phyloP scores from a whole-genome alignment of 2,797 vertebrate species.

The Florisuga fusca region DNA sequence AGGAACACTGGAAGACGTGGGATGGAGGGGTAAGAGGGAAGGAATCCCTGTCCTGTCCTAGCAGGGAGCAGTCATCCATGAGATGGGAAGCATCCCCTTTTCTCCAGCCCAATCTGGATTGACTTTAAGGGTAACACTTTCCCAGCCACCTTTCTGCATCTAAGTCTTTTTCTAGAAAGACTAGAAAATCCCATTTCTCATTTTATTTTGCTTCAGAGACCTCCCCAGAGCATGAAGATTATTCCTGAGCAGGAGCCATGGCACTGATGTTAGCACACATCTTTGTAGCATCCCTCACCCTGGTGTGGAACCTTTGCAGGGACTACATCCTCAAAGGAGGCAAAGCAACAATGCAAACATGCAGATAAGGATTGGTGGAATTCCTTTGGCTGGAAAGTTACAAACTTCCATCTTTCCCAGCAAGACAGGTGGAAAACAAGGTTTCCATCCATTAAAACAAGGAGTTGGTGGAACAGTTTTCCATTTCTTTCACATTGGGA shows the following conservation, averaged over 20 bases:
- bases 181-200: not conserved
- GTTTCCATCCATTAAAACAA: not conserved
- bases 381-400: not conserved
- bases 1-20: not conserved
- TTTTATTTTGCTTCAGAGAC: not conserved
- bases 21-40: not conserved
- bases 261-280: not conserved
- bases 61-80: not conserved
- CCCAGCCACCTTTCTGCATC: not conserved
- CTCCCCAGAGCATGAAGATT: not conserved
- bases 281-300: not conserved
- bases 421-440: not conserved
- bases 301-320: fast-evolving
- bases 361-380: not conserved
- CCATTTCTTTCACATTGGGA: not conserved
- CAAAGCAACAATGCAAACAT: fast-evolving
- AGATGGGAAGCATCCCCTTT: not conserved
- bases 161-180: not conserved
- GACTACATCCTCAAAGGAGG: not conserved
- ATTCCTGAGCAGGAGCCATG: not conserved
- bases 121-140: not conserved
- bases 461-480: not conserved
- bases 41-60: not conserved
- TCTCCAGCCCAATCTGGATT: not conserved
- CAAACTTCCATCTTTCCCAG: not conserved